phyloP scores from a whole-genome alignment of 2,797 vertebrate genomes.

The Poecilia picta region DNA sequence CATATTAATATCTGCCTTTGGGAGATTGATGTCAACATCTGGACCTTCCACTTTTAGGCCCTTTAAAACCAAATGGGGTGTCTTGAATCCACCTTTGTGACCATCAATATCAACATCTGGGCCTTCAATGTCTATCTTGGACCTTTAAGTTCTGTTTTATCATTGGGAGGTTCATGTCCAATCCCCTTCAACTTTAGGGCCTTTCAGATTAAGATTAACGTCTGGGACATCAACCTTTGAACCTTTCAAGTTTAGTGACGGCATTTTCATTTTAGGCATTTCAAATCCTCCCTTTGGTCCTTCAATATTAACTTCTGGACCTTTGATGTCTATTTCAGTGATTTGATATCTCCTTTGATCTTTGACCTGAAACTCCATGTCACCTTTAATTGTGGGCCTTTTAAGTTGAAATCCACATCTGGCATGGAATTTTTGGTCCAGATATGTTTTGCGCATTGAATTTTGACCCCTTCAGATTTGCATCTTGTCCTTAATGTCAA shows the following conservation, averaged over 20 bases:
- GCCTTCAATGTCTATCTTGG: neutral
- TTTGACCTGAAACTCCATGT: no score
- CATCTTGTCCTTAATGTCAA: conserved; percentile 57
- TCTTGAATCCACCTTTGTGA: neutral
- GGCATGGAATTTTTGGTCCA: no score
- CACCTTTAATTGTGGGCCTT: no score
- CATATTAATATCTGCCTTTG: neutral
- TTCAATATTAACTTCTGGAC: conserved; percentile 9
- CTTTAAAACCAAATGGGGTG: neutral
- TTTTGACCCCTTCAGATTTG: no score
- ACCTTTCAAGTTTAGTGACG: conserved; percentile 5
- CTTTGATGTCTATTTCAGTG: no score
- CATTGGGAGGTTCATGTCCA: conserved; percentile 2
- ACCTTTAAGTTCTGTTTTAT: conserved; percentile 1
- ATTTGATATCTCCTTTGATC: no score
- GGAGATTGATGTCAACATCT: conserved; percentile 5
- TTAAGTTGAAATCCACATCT: no score
- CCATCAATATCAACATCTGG: neutral
- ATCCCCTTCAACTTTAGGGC: conserved; percentile 30
- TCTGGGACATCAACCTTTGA: conserved; percentile 17
- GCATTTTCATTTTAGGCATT: conserved; percentile 57
- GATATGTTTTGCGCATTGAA: no score
- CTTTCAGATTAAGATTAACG: conserved; percentile 47
- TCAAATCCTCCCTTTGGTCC: conserved; percentile 63
- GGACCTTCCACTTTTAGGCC: neutral